phyloP scores from a whole-genome alignment of 2,113 vertebrate species.

The Corythaeola cristata region DNA sequence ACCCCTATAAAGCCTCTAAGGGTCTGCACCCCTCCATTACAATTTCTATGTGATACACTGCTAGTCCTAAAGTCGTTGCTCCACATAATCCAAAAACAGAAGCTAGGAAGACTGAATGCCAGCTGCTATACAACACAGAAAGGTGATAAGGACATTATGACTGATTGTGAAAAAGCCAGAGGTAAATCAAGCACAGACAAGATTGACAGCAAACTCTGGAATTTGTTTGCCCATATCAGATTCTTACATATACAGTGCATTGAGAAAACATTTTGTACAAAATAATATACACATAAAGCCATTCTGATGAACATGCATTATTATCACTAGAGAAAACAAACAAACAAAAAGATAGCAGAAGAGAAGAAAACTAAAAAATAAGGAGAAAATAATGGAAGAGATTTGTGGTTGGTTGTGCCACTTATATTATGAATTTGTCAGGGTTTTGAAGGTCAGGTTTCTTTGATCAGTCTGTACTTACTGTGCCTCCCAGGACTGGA shows the following conservation, averaged over 20 bases:
- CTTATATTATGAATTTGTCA: background rate
- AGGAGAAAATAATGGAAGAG: background rate
- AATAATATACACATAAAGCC: background rate
- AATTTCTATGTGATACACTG: background rate
- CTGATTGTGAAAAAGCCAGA: background rate
- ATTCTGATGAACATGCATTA: background rate
- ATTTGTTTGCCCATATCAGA: background rate
- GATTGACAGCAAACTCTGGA: slow-evolving; percentile 16
- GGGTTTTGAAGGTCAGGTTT: background rate
- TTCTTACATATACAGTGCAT: background rate
- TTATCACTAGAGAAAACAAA: background rate
- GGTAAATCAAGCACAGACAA: slow-evolving; percentile 31
- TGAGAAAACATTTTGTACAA: slow-evolving; percentile 23
- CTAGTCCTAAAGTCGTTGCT: background rate
- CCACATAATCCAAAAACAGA: background rate
- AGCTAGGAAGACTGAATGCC: slow-evolving; percentile 3
- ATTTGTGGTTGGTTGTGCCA: background rate
- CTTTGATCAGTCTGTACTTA: background rate
- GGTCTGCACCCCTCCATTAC: background rate
- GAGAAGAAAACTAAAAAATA: background rate
- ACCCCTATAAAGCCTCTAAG: background rate
- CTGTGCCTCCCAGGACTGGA: background rate
- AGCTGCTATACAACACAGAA: background rate
- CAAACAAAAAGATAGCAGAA: background rate
- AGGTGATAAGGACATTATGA: background rate